Conservation (phyloP, 2,888 invertebrate genomes). For the Torymus aiolomorphi region DNA sequence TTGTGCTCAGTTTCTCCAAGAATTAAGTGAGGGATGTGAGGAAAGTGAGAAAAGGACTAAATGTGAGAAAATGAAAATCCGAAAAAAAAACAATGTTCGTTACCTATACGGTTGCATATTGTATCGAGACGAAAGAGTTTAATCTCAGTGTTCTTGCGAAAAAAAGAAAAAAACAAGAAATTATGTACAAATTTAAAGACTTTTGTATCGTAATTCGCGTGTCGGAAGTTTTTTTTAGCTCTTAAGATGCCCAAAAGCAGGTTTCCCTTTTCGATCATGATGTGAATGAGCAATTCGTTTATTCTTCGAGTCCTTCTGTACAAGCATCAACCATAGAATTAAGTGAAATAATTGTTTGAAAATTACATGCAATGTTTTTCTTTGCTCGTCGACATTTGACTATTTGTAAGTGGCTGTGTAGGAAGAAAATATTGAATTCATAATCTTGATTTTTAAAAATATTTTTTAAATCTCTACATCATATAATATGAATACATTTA, state of each 20-base stretch:
- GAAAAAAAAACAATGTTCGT: constrained; percentile 25
- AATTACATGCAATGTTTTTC: constrained; percentile 37
- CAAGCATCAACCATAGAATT: constrained; percentile 20
- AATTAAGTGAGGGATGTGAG: constrained; percentile 18
- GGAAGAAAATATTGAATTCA: constrained; percentile 2
- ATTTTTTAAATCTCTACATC: too few species aligned
- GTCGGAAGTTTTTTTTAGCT: constrained; percentile 34
- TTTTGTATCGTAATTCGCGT: constrained; percentile 50
- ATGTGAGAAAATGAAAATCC: constrained; percentile 21
- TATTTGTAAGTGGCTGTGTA: constrained; percentile 14
- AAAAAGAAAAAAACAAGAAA: constrained; percentile 41
- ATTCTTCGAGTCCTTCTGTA: constrained; percentile 24
- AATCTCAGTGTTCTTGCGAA: constrained; percentile 39
- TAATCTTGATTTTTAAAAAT: not conserved
- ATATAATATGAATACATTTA: too few species aligned
- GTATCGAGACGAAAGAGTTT: constrained; percentile 30
- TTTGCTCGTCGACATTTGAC: constrained; percentile 19
- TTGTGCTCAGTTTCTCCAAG: constrained; percentile 50
- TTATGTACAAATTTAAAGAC: constrained; percentile 54
- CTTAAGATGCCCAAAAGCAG: constrained; percentile 37
- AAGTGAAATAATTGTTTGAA: constrained; percentile 26
- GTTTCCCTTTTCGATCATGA: constrained; percentile 41
- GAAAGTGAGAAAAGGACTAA: constrained; percentile 17
- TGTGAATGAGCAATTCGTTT: constrained; percentile 14
- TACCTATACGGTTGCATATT: constrained; percentile 37